Conservation (phyloP, 2,113 vertebrate genomes). For the Cichladusa arquata region DNA sequence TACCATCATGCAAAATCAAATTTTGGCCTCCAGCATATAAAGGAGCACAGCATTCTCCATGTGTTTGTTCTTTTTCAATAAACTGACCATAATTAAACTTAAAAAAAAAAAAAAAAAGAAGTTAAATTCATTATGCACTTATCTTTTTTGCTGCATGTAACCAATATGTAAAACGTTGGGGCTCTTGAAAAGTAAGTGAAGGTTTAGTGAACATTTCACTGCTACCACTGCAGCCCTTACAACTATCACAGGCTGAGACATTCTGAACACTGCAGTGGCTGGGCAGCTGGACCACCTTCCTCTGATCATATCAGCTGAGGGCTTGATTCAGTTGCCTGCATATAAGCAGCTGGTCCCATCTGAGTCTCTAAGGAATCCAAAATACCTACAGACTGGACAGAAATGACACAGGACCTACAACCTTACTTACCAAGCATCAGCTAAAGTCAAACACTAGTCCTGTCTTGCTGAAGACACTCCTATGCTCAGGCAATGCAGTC, state of each 20-base stretch:
- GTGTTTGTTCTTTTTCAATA: not conserved
- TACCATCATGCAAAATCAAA: not conserved
- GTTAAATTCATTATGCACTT: not conserved
- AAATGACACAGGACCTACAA: not conserved
- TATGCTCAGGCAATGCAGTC: not conserved
- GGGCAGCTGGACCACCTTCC: not conserved
- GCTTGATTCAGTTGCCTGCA: not conserved
- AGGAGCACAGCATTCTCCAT: not conserved
- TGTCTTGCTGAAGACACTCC: not conserved
- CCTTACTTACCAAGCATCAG: not conserved
- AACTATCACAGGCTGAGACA: not conserved
- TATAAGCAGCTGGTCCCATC: not conserved
- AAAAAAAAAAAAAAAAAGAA: not conserved
- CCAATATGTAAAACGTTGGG: not conserved
- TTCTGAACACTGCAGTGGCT: not conserved
- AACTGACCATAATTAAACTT: not conserved
- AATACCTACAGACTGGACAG: not conserved
- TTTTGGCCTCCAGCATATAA: not conserved
- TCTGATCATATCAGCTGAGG: not conserved
- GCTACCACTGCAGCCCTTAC: not conserved
- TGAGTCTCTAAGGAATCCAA: not conserved
- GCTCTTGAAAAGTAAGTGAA: not conserved
- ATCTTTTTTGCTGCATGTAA: not conserved
- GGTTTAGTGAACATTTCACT: not conserved
- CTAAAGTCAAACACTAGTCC: not conserved